These are phyloP conservation scores for Oceanodroma tethys DNA, from an alignment of 2,113 vertebrate genomes.

Conservation along the genomic window DNA sequence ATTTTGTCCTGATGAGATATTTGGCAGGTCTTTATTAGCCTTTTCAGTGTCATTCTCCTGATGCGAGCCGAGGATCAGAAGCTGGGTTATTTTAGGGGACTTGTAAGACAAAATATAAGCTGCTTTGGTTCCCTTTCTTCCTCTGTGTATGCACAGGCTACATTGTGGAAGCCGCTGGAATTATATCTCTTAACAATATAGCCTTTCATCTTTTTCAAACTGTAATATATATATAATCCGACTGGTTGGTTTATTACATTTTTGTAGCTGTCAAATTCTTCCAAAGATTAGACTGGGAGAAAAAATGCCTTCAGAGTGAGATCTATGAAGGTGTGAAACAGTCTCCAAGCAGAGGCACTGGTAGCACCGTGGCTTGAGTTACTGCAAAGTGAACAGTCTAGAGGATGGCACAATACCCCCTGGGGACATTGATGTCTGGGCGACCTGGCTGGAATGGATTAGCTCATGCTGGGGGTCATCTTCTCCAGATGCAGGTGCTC, in stretches of 20 bases:
- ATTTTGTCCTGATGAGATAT: slow-evolving; percentile 24
- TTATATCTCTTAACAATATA: slow-evolving; percentile 43
- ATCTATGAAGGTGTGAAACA: neutral
- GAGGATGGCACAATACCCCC: neutral
- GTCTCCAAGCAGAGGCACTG: neutral
- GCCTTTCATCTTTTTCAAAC: slow-evolving; percentile 35
- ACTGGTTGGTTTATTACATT: slow-evolving; percentile 47
- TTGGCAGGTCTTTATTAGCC: slow-evolving; percentile 34
- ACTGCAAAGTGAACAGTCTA: neutral
- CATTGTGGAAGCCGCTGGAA: neutral
- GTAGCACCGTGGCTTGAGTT: neutral
- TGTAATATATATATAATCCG: slow-evolving; percentile 9
- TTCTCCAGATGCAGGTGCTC: neutral
- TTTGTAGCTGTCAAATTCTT: slow-evolving; percentile 46
- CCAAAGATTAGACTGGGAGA: neutral
- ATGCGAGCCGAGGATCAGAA: neutral
- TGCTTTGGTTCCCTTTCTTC: slow-evolving; percentile 14
- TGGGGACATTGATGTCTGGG: neutral
- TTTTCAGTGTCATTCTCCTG: neutral
- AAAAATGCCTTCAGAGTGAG: neutral
- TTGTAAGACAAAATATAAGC: slow-evolving; percentile 45
- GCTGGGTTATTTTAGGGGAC: slow-evolving; percentile 29
- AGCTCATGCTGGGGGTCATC: neutral
- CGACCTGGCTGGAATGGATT: neutral
- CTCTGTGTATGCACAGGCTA: neutral